These are phyloP conservation scores for Hypercompe scribonia DNA, from an alignment of 2,888 invertebrate species.

Conservation along the genomic window DNA sequence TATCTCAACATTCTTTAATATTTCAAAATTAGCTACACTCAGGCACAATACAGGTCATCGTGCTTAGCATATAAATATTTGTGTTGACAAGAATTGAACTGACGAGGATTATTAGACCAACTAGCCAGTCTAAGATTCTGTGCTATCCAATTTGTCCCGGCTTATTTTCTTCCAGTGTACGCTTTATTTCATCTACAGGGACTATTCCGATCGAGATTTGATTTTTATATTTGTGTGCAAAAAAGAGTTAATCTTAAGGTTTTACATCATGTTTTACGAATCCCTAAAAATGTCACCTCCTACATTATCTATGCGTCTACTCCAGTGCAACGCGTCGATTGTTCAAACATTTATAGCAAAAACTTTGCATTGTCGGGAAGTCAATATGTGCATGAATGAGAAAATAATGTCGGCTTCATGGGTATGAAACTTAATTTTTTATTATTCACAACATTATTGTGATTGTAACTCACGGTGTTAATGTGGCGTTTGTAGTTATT, in stretches of 20 bases:
- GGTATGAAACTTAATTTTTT: slow-evolving; percentile 41
- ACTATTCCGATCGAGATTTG: neutral
- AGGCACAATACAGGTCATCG: too few species aligned
- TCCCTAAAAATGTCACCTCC: slow-evolving; percentile 25
- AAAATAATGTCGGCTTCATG: slow-evolving; percentile 50
- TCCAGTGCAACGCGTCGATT: slow-evolving; percentile 43
- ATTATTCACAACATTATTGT: slow-evolving; percentile 36
- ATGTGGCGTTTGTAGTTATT: slow-evolving; percentile 31
- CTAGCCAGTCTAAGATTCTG: too few species aligned
- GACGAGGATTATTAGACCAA: too few species aligned
- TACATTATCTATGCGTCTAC: slow-evolving; percentile 22
- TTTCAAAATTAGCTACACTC: too few species aligned
- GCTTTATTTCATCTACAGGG: neutral
- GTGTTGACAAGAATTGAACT: too few species aligned
- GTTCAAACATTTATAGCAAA: slow-evolving; percentile 43
- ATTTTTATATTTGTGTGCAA: neutral
- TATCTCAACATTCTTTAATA: too few species aligned
- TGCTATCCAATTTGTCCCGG: too few species aligned
- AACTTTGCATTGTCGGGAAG: slow-evolving; percentile 55
- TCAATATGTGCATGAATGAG: slow-evolving; percentile 38
- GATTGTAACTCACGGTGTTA: slow-evolving; percentile 36
- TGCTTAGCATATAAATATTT: too few species aligned
- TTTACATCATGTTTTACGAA: neutral
- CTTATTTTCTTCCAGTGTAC: neutral
- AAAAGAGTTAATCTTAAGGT: neutral